A percentile compares a stretch with the other conserved stretches of the same genome.
Conservation (phyloP, 2,797 vertebrate species). For the Hippopotamyrus pictus region DNA sequence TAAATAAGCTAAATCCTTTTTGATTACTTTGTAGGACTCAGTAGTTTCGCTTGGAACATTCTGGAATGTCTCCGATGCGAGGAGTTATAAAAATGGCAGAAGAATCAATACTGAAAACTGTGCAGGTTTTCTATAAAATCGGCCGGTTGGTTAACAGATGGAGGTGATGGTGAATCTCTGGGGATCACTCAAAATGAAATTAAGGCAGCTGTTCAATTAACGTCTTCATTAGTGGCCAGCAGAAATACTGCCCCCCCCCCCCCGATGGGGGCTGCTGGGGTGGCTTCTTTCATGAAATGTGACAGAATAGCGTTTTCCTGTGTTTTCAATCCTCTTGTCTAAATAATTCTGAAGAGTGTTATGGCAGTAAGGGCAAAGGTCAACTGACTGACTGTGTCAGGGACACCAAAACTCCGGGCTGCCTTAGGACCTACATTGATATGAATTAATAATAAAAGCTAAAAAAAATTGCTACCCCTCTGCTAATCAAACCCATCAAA, state of each 20-base stretch:
- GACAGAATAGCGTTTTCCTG: neutral
- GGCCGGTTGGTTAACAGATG: neutral
- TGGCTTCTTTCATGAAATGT: neutral
- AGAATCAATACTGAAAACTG: neutral
- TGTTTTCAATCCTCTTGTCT: neutral
- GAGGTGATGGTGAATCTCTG: neutral
- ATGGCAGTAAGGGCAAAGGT: neutral
- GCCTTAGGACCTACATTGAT: neutral
- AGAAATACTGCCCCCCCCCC: neutral
- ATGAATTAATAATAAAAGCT: neutral
- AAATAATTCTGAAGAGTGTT: neutral
- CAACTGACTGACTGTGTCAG: neutral
- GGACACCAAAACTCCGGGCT: neutral
- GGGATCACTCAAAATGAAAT: neutral
- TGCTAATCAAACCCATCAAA: neutral
- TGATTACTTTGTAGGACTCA: neutral
- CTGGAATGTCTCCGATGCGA: neutral
- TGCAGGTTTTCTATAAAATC: neutral
- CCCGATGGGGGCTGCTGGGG: neutral
- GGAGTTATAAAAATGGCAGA: neutral
- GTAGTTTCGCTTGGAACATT: neutral
- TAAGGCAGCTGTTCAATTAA: conserved; percentile 9
- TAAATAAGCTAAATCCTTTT: neutral
- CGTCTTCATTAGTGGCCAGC: neutral
- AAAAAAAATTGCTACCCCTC: neutral